Evolutionary conservation across 2,888 invertebrate genomes (phyloP).

Genomic region (Drosophila suboccidentalis): DNA sequence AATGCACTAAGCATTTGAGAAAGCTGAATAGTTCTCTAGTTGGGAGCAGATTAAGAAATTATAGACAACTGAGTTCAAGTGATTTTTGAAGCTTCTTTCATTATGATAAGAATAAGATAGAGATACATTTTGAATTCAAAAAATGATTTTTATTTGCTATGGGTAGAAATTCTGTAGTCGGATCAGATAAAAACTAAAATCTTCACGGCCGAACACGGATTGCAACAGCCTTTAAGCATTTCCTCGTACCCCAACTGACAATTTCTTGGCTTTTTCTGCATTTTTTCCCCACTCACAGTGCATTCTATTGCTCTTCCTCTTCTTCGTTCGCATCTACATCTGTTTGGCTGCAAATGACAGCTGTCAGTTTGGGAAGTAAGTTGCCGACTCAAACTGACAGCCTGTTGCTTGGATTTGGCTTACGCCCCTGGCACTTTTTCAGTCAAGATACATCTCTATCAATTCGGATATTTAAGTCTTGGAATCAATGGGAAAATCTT

Average conservation of each 20-base stretch:
- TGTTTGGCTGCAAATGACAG: slow-evolving; percentile 66
- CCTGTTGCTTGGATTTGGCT: slow-evolving; percentile 65
- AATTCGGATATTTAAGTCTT: slow-evolving; percentile 10
- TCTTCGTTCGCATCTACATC: neutral
- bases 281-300: slow-evolving; percentile 20
- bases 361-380: slow-evolving; percentile 65
- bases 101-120: neutral
- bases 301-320: slow-evolving; percentile 1
- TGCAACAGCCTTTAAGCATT: neutral
- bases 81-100: neutral
- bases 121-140: no score
- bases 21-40: neutral
- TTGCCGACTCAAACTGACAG: slow-evolving; percentile 65
- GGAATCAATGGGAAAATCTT: slow-evolving; percentile 2
- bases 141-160: no score
- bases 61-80: neutral
- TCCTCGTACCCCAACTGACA: neutral
- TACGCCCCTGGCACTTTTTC: slow-evolving; percentile 38
- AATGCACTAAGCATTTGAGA: no score
- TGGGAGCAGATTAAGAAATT: neutral
- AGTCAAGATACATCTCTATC: slow-evolving; percentile 11
- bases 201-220: neutral
- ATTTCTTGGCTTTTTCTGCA: slow-evolving; percentile 6
- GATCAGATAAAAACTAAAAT: neutral
- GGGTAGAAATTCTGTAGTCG: no score